Percentiles rank a stretch among this genome's conserved stretches.
Evolutionary conservation across 2,113 vertebrate genomes (phyloP).

Genomic region (Arothron firmamentum): DNA sequence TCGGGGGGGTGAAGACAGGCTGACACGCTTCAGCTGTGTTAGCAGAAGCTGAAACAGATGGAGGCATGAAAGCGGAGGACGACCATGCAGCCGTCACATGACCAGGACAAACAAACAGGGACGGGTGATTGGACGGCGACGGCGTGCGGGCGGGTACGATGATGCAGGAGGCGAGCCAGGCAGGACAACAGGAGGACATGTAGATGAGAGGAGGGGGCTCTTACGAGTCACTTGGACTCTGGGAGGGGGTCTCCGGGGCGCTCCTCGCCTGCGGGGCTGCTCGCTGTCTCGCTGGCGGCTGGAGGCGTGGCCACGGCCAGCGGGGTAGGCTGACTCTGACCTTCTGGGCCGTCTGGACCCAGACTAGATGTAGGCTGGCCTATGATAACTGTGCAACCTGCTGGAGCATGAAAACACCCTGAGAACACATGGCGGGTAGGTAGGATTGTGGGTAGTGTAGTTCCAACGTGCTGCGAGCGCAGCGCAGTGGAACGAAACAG

Average conservation of each 20-base stretch:
- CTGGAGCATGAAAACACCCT: constrained; percentile 41
- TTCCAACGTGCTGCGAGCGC: no score
- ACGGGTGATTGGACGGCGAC: no score
- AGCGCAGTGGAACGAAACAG: no score
- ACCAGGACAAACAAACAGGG: no score
- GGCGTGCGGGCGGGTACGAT: not conserved
- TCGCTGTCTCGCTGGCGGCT: constrained; percentile 27
- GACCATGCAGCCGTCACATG: no score
- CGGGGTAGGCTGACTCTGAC: constrained; percentile 52
- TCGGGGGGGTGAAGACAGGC: no score
- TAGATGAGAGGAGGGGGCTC: constrained; percentile 19
- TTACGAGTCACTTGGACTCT: constrained; percentile 78
- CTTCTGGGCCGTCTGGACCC: constrained; percentile 51
- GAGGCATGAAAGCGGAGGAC: no score
- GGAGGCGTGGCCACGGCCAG: constrained; percentile 52
- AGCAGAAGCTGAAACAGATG: no score
- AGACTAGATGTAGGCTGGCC: constrained; percentile 66
- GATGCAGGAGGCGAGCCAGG: no score
- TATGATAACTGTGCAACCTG: constrained; percentile 75
- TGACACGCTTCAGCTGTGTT: no score
- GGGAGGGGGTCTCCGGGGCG: constrained; percentile 64
- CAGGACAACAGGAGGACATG: not conserved
- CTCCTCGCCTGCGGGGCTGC: constrained; percentile 34
- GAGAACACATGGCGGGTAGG: constrained; percentile 1
- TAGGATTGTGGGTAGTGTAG: no score